phyloP scores from a whole-genome alignment of 1,140 invertebrate species.

The Drosophila eugracilis region DNA sequence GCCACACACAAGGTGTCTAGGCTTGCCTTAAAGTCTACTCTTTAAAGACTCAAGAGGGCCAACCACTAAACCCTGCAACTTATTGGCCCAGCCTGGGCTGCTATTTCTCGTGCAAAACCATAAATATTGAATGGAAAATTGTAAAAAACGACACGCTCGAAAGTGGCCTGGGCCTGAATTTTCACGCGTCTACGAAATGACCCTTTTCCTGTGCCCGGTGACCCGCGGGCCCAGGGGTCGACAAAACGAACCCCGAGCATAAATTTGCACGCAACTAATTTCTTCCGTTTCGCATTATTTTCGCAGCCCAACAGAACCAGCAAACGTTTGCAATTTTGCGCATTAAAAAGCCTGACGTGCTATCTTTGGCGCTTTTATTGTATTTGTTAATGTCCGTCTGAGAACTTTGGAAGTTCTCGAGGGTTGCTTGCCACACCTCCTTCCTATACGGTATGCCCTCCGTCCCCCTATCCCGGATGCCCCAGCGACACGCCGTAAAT shows the following conservation, averaged over 20 bases:
- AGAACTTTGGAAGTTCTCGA: constrained; percentile 14
- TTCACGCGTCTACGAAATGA: constrained; percentile 79
- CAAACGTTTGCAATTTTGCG: constrained; percentile 80
- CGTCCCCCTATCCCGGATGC: background rate
- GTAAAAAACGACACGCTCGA: constrained; percentile 23
- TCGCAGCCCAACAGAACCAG: constrained; percentile 54
- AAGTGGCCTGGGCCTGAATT: constrained; percentile 55
- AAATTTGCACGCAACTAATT: constrained; percentile 84
- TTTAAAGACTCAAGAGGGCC: constrained; percentile 17
- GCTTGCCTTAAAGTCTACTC: background rate
- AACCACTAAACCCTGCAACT: constrained; percentile 17
- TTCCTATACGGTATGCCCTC: too few species aligned
- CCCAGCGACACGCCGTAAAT: constrained; percentile 64
- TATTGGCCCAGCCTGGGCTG: constrained; percentile 3
- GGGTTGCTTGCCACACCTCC: constrained; percentile 8
- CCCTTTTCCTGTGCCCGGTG: constrained; percentile 68
- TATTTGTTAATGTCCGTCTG: constrained; percentile 79
- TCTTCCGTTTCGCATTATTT: constrained; percentile 83
- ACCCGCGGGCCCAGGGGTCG: constrained; percentile 16
- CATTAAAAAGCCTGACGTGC: constrained; percentile 82
- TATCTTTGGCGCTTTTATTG: constrained; percentile 83
- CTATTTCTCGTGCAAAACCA: constrained; percentile 7
- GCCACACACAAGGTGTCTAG: background rate
- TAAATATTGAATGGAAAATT: constrained; percentile 49
- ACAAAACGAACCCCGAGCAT: constrained; percentile 60